phyloP scores from a whole-genome alignment of 30 jellyfish, hydroid and myxozoan genomes.

The Phacellophora camtschatica region DNA sequence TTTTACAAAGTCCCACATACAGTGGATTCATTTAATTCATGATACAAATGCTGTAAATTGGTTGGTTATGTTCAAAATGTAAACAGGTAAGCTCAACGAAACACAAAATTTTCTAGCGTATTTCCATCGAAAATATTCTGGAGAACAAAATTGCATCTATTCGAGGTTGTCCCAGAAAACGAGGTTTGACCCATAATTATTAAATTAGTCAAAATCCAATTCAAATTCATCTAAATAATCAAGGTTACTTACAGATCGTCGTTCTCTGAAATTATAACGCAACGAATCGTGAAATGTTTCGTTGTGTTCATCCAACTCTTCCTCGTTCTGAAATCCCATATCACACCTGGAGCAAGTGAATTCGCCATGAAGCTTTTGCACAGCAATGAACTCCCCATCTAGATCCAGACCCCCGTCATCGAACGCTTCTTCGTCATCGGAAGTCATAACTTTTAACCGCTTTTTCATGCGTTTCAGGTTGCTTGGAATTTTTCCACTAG shows the following conservation, averaged over 20 bases:
- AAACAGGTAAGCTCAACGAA: too few relatives aligned
- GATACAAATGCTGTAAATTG: too few relatives aligned
- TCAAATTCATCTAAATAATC: slow-evolving; percentile 55
- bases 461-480: slow-evolving; percentile 40
- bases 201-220: slow-evolving; percentile 35
- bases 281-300: slow-evolving; percentile 67
- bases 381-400: slow-evolving; percentile 62
- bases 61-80: too few relatives aligned
- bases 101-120: neutral
- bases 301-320: slow-evolving; percentile 62
- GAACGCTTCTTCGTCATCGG: slow-evolving; percentile 51
- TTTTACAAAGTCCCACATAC: too few relatives aligned
- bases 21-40: too few relatives aligned
- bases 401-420: slow-evolving; percentile 50
- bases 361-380: slow-evolving; percentile 57
- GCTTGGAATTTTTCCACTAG: neutral
- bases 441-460: slow-evolving; percentile 35
- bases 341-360: slow-evolving; percentile 68
- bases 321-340: slow-evolving; percentile 57
- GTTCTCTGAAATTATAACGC: slow-evolving; percentile 60
- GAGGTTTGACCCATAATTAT: neutral
- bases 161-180: neutral
- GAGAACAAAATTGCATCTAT: neutral
- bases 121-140: too few relatives aligned
- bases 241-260: slow-evolving; percentile 45